phyloP scores from a whole-genome alignment of 2,797 vertebrate species.

The Peromyscus eremicus region DNA sequence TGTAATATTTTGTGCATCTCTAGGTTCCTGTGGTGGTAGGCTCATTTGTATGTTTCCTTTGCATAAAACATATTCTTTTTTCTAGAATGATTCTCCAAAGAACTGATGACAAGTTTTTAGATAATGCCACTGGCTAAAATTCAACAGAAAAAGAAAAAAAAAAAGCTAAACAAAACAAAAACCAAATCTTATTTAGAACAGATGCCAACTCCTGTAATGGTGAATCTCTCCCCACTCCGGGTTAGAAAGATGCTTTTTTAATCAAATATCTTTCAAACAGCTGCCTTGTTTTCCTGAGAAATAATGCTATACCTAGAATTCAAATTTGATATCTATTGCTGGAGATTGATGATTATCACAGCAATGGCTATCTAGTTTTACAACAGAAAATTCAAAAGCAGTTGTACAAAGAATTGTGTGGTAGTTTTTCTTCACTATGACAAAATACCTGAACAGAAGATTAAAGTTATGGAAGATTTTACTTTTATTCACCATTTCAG shows the following conservation, averaged over 20 bases:
- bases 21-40: neutral
- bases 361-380: neutral
- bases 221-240: neutral
- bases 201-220: neutral
- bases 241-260: neutral
- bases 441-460: neutral
- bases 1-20: neutral
- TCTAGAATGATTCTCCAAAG: neutral
- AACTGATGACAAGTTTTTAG: neutral
- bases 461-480: neutral
- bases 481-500: neutral
- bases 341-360: neutral
- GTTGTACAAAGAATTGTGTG: neutral
- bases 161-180: neutral
- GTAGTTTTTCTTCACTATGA: too few relatives aligned
- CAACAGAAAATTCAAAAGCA: neutral
- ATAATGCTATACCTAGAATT: neutral
- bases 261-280: neutral
- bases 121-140: neutral
- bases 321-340: neutral
- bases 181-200: neutral
- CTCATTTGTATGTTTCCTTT: neutral
- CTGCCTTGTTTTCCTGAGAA: neutral
- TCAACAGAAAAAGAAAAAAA: neutral
- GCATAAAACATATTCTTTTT: neutral